These are phyloP conservation scores for Temnopleurus reevesii DNA, from an alignment of 53 echinoderm and acorn worm genomes.

Conservation along the genomic window DNA sequence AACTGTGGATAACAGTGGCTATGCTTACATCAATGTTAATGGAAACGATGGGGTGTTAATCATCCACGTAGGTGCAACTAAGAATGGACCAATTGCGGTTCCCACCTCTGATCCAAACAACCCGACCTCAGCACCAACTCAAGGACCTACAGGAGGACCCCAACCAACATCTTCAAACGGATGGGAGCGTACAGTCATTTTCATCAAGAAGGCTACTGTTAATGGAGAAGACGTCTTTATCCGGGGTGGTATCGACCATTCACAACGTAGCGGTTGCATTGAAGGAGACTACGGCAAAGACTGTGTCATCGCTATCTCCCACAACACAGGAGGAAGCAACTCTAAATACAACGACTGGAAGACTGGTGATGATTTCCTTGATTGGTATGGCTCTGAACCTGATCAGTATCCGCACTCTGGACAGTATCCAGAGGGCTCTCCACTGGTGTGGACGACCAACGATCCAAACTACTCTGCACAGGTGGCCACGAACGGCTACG, in stretches of 20 bases:
- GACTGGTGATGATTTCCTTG: conserved; percentile 65
- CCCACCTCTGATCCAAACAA: not conserved
- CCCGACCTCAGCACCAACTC: not conserved
- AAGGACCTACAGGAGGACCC: not conserved
- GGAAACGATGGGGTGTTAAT: conserved; percentile 31
- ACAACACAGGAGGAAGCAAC: conserved; percentile 73
- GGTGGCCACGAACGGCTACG: conserved; percentile 70
- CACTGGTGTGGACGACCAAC: conserved; percentile 92
- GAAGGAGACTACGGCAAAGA: conserved; percentile 51
- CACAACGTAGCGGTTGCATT: conserved; percentile 66
- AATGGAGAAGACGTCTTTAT: conserved; percentile 79
- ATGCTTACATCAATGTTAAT: conserved; percentile 46
- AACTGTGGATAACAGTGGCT: conserved; percentile 21
- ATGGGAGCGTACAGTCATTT: conserved; percentile 80
- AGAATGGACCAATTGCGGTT: conserved; percentile 23
- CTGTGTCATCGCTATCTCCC: conserved; percentile 77
- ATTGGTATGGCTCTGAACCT: conserved; percentile 82
- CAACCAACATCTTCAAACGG: conserved; percentile 63
- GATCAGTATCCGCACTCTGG: conserved; percentile 34
- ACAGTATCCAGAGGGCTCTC: conserved; percentile 67
- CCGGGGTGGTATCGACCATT: conserved; percentile 83
- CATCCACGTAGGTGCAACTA: conserved; percentile 60
- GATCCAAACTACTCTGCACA: conserved; percentile 46
- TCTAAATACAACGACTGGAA: conserved; percentile 72
- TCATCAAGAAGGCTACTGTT: conserved; percentile 71